Base-by-base conservation (phyloP, 1,140 invertebrate genomes). In the Brachionus koreanus region DNA sequence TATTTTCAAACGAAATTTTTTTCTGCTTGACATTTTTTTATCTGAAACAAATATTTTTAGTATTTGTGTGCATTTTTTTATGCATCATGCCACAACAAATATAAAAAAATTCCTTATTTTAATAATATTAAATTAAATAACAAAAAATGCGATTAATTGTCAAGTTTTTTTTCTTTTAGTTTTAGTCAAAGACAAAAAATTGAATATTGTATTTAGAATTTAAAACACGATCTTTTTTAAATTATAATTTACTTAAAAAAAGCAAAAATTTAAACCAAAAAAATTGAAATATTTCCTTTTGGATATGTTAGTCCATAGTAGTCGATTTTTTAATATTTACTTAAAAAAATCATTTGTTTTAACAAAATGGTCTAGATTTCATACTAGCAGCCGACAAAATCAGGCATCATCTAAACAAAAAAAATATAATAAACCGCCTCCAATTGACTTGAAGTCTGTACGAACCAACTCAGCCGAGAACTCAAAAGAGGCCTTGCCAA, bases 381-480 rank as follows among this genome's bases (percentile, higher is more conserved):
- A 69, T 39, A 39, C 35, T 39, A 69, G n/a, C 19, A 7, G 33
- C 12, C 33, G 37, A 39, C 33, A 39, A 39, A 69, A 43, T 39
- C 33, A 69, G 46, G 12, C 49, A 13, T 61, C 76, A 79, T 79
- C 49, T 10, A 61, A 12, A 3, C 19, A 33, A n/a, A 57, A 63
- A 79, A 79, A 79, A 42, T 79, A 79, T 65, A 79, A 57, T 29
- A 79, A 79, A 42, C 76, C 19, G 4, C 76, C 76, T 23, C 76
- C 76, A 0, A 79, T 79, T 12, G 76, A 79, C 33, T 65, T 79
- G 10, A 79, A 79, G 61, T 61, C 46, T 5, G 61, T 79, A 7
- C 76, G 76, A 43, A 79, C 76, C 19, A 79, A 79, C 35, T 10
- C n/a, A 29, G 61, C 49, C 1, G 76, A 79, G 29, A 57, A 79